Evolutionary conservation across 2,113 vertebrate genomes (phyloP), one percentile per base, ranked within the genome.

Genomic region (Steatornis caripensis): DNA sequence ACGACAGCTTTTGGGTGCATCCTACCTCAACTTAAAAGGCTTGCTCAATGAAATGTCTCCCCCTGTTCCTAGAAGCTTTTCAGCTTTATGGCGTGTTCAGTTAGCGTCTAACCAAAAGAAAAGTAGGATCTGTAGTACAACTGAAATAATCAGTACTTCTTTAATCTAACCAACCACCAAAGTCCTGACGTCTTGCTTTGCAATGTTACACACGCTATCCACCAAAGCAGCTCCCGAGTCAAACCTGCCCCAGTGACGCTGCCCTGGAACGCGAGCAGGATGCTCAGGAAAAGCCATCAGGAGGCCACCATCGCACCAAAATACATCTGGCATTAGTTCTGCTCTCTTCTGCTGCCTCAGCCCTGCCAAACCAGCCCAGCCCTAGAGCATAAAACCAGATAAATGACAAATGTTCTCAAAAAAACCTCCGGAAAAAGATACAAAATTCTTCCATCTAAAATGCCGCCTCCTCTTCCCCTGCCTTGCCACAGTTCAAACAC

Each of bases 241-340:
- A 53, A 30, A 45, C 11, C 16, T 10, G 29, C n/a, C 12, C 41
- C 84, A 13, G 10, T 0, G 39, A 11, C 30, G 8, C 27, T 71
- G 32, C n/a, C 37, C 19, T 36, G 14, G 51, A 64, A 62, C 0
- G 0, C 3, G 27, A 51, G 37, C 27, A 15, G 15, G 48, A 53
- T 29, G 71, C 62, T 79, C 2, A 0, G 61, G 48, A 61, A n/a
- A 41, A 60, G 24, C 32, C 34, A 29, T 23, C 19, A 26, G 34
- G 41, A 68, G 58, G 37, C 15, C 51, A 48, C 19, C 39, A 29
- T 3, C 0, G 1, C 43, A 16, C 11, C 4, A 23, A 26, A 57
- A n/a, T 27, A 20, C 0, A 0, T 0, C 9, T 39, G 37, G 14
- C 30, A 20, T 12, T 8, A n/a, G 30, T 10, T 78, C 62, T 51